Base-by-base conservation (phyloP, 2,888 invertebrate species). In the Cantharis lateralis region DNA sequence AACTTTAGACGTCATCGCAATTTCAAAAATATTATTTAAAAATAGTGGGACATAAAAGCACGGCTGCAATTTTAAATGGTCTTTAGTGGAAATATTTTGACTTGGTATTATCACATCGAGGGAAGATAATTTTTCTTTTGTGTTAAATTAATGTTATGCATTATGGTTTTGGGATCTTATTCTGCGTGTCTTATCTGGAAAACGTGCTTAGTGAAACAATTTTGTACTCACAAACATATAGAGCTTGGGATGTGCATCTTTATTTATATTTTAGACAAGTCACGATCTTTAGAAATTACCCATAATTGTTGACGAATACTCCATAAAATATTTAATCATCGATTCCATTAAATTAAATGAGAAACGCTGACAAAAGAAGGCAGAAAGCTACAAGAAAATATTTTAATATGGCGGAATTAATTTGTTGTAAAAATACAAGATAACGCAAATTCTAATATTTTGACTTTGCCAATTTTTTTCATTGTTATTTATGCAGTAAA, bases 401-500 rank as follows among this genome's bases (percentile, higher is more conserved):
- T 48, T 48, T 48, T 48, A 48, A 48, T n/a, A 48, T 48, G 48
- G 48, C n/a, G 48, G 48, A 48, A 48, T 48, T 48, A 48, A 48
- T 48, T 48, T 48, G 48, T 48, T 48, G 48, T 48, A 48, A 48
- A 48, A 48, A 48, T n/a, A n/a, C 48, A n/a, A 48, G 48, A 48
- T 48, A 48, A 48, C 48, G n/a, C n/a, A 48, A 48, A 48, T 48
- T 48, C 13, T 48, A 48, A 48, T 48, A 48, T 48, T 48, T 48
- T 48, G 48, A 48, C 48, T 48, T n/a, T 7, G 13, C n/a, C 48
- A 71, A 69, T 68, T 68, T 16, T 62, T 62, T 66, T 71, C 24
- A 72, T 75, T 63, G 62, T 72, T 69, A 63, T 75, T 72, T 72
- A 71, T 75, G 20, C 28, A 71, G 26, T 71, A 72, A 63, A 32